Conservation (phyloP, 1,140 invertebrate genomes). For the Muscidifurax raptorellus region DNA sequence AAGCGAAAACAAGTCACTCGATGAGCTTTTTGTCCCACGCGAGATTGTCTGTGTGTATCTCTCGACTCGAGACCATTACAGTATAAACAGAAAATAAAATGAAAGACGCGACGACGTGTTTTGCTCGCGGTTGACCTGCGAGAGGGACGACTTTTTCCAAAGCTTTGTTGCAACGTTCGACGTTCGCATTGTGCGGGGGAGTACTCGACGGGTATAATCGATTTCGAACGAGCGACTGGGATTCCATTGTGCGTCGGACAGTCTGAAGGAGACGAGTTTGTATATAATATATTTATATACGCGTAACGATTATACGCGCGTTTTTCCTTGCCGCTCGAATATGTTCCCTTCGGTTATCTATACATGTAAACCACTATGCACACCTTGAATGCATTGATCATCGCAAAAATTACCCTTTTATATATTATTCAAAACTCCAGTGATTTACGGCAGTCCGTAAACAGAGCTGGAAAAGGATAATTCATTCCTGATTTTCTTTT, state of each 20-base stretch:
- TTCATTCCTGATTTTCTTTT: slow-evolving; percentile 43
- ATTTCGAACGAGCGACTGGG: neutral
- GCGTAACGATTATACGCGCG: slow-evolving; percentile 21
- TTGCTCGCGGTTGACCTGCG: neutral
- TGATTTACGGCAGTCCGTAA: neutral
- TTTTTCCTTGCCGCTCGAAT: neutral
- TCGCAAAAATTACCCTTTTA: neutral
- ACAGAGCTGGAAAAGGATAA: too few species aligned
- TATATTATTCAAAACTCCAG: neutral
- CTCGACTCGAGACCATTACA: neutral
- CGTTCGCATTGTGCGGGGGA: slow-evolving; percentile 21
- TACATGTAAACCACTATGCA: too few species aligned
- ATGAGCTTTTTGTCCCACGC: neutral
- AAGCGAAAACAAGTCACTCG: slow-evolving; percentile 18
- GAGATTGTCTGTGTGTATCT: neutral
- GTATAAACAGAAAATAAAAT: neutral
- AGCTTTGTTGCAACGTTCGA: slow-evolving; percentile 32
- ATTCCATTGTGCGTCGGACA: neutral
- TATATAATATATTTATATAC: too few species aligned
- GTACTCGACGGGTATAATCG: slow-evolving; percentile 17
- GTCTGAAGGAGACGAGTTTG: slow-evolving; percentile 1
- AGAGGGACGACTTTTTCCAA: neutral
- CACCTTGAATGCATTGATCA: slow-evolving; percentile 21
- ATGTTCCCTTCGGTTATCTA: neutral
- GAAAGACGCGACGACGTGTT: neutral